Percentiles rank a stretch among this genome's conserved stretches.
Conservation (phyloP, 2,797 vertebrate genomes). For the Borostomias antarcticus region DNA sequence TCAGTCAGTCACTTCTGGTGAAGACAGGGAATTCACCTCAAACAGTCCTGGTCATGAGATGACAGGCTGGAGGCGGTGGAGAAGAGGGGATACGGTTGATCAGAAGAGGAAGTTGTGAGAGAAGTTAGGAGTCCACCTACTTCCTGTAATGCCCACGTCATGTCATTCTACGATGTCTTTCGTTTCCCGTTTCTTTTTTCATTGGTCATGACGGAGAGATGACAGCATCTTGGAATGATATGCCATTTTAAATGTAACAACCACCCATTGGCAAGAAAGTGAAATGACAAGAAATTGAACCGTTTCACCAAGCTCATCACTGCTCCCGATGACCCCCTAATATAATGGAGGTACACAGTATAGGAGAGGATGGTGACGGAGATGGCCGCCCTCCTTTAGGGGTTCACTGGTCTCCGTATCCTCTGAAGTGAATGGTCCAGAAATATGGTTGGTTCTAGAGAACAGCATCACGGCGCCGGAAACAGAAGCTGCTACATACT, state of each 20-base stretch:
- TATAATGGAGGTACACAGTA: slow-evolving; percentile 14
- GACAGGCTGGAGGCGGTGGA: slow-evolving; percentile 11
- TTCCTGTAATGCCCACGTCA: slow-evolving; percentile 52
- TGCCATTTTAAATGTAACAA: slow-evolving; percentile 34
- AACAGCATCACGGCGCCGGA: slow-evolving; percentile 30
- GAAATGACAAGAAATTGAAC: slow-evolving; percentile 33
- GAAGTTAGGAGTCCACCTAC: slow-evolving; percentile 19
- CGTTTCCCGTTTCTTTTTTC: slow-evolving; percentile 40
- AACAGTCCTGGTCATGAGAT: slow-evolving; percentile 8
- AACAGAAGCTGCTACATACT: slow-evolving; percentile 50
- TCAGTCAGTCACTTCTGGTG: slow-evolving; percentile 14
- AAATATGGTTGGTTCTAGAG: slow-evolving; percentile 30
- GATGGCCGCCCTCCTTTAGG: slow-evolving; percentile 20
- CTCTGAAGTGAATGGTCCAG: slow-evolving; percentile 36
- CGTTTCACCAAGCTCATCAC: slow-evolving; percentile 25
- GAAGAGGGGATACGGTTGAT: not conserved
- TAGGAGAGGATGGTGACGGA: not conserved
- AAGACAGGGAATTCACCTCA: slow-evolving; percentile 27
- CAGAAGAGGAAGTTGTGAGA: slow-evolving; percentile 18
- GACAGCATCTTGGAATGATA: slow-evolving; percentile 61
- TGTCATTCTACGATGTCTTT: slow-evolving; percentile 20
- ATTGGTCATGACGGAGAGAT: slow-evolving; percentile 48
- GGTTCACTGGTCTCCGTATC: slow-evolving; percentile 46
- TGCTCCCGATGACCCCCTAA: slow-evolving; percentile 34
- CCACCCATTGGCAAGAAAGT: not conserved